These are phyloP conservation scores for Eulemur macaco DNA, from an alignment of 2,113 vertebrate genomes.

Conservation along the genomic window DNA sequence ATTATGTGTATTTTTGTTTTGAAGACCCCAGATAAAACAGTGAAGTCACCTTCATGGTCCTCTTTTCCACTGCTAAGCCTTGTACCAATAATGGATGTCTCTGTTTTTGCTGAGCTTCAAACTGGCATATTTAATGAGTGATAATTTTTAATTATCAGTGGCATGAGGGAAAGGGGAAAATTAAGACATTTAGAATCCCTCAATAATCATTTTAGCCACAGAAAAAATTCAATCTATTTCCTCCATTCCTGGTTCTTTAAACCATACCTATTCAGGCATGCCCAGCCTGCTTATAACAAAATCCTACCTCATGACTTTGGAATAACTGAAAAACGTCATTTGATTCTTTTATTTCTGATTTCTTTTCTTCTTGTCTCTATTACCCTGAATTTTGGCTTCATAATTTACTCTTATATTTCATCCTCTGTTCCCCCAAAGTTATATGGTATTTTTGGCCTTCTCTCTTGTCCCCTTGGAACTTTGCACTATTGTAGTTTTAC, in stretches of 20 bases:
- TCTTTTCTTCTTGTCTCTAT: neutral
- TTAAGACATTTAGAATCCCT: neutral
- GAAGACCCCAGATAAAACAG: neutral
- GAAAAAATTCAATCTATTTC: neutral
- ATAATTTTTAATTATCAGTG: neutral
- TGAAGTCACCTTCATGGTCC: neutral
- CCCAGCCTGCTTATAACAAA: neutral
- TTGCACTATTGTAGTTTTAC: neutral
- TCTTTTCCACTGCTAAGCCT: neutral
- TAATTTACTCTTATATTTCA: neutral
- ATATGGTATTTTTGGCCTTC: neutral
- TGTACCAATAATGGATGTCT: neutral
- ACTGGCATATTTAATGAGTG: neutral
- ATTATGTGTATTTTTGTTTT: neutral
- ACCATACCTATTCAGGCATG: neutral
- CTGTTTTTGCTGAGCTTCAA: neutral
- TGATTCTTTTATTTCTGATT: neutral
- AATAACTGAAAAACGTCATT: neutral
- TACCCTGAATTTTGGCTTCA: neutral
- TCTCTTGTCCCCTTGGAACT: neutral
- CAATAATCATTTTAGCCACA: neutral
- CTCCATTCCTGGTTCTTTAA: neutral
- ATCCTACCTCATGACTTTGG: neutral
- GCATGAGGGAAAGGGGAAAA: neutral
- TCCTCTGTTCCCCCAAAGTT: neutral